Evolutionary conservation across 2,888 invertebrate genomes (phyloP).

Genomic region (Sialis lutaria): DNA sequence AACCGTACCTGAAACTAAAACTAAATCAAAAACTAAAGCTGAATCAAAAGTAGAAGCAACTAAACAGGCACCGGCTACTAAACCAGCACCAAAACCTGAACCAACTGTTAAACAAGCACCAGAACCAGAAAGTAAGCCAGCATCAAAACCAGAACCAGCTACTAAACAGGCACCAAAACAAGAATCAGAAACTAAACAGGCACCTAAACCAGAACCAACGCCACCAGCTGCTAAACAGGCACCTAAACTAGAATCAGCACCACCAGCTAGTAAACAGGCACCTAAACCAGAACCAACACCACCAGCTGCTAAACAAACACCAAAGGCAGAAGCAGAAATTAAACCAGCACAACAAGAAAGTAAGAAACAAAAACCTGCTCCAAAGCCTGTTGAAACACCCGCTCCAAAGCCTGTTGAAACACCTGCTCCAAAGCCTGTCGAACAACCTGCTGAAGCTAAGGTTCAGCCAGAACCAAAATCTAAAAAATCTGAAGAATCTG

Average conservation of each 20-base stretch:
- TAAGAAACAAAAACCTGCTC: slow-evolving; percentile 6
- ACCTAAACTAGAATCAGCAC: slow-evolving; percentile 7
- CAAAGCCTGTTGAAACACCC: slow-evolving; percentile 3
- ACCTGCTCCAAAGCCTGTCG: slow-evolving; percentile 9
- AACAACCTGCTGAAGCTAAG: slow-evolving; percentile 14
- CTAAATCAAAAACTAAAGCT: slow-evolving; percentile 3
- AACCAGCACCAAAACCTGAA: background rate
- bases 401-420: slow-evolving; percentile 13
- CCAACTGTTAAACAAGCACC: background rate
- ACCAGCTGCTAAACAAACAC: background rate
- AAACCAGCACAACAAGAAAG: slow-evolving; percentile 8
- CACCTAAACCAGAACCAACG: slow-evolving; percentile 5
- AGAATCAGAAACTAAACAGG: slow-evolving; percentile 10
- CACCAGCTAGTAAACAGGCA: slow-evolving; percentile 5
- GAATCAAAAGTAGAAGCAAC: slow-evolving; percentile 2
- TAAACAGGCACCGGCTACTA: background rate
- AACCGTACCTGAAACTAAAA: slow-evolving; percentile 12
- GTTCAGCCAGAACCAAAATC: slow-evolving; percentile 14
- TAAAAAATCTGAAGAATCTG: background rate
- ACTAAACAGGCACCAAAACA: background rate
- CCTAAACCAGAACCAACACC: slow-evolving; percentile 6
- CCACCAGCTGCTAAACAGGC: slow-evolving; percentile 3
- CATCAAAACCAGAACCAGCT: slow-evolving; percentile 12
- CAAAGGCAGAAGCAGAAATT: slow-evolving; percentile 13
- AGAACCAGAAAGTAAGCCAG: background rate